Conservation (phyloP, 2,113 vertebrate species). For the Toxostoma redivivum region DNA sequence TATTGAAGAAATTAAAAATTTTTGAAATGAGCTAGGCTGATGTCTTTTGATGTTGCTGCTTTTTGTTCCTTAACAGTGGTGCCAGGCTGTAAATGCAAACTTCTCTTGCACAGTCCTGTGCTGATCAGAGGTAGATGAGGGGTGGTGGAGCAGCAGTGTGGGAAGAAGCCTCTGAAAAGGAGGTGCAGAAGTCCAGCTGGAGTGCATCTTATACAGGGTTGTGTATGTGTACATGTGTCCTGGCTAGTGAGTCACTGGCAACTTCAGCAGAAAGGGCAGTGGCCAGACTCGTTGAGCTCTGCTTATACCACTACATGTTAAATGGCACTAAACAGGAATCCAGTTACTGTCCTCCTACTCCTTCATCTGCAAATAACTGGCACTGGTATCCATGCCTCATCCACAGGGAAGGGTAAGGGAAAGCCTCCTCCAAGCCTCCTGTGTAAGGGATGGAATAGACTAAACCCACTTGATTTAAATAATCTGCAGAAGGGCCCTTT, state of each 20-base stretch:
- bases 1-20: not conserved
- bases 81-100: not conserved
- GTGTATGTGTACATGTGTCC: rapidly evolving
- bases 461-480: not conserved
- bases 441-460: not conserved
- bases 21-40: not conserved
- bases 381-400: rapidly evolving
- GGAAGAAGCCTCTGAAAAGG: not conserved
- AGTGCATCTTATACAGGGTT: rapidly evolving
- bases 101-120: not conserved
- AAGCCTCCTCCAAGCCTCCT: not conserved
- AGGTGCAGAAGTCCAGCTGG: not conserved
- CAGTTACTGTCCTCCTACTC: not conserved
- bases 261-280: not conserved
- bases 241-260: not conserved
- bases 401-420: not conserved
- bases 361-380: not conserved
- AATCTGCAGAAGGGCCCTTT: not conserved
- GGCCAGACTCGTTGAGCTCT: not conserved
- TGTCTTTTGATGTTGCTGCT: not conserved
- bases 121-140: not conserved
- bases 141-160: not conserved
- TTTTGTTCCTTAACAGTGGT: not conserved
- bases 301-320: rapidly evolving
- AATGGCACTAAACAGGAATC: not conserved